Evolutionary conservation across 1,140 invertebrate species (phyloP), one percentile per base, ranked within the genome.

Genomic region (Bacillus rossius): DNA sequence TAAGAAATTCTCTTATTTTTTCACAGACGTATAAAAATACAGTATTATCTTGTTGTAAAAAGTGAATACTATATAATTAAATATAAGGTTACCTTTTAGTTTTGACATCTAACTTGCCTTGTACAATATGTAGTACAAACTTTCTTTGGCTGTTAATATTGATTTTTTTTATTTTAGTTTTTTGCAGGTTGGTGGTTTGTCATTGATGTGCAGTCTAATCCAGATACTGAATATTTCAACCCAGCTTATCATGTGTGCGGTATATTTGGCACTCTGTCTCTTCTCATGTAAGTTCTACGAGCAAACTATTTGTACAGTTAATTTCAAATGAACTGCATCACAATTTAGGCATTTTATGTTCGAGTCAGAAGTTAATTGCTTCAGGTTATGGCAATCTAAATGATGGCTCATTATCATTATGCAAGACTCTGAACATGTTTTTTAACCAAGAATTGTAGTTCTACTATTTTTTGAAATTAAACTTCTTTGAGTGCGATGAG

Each of bases 131-230:
- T 10, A 14, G n/a, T 8, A 13, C 45, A 38, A 10, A 60, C 25
- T 43, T 51, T 60, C 54, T 61, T 61, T 34, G n/a, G 34, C 34
- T 17, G 26, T 29, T 37, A 1, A 73, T 66, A 72, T 68, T 75
- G 66, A 40, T 51, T 61, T 58, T 23, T 62, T 55, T 42, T 64
- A 16, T 67, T 62, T 63, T 71, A 96, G 94, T 98, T 98, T 77
- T 96, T 94, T 66, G 78, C 85, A 59, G 96, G 95, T 34, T 98
- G 96, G 95, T 99, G 97, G 96, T 85, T 96, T 50, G 89, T 96
- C 49, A 97, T 99, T 69, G 96, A 99, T 80, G 92, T 94, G 20
- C 87, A 92, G 57, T 85, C 88, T 7, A 89, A 92, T 72, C 85
- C 89, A 3, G 74, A 77, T 56, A 67, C 68, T 26, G 64, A 67